phyloP scores from a whole-genome alignment of 2,888 invertebrate genomes.

The Gnatocerus cornutus region DNA sequence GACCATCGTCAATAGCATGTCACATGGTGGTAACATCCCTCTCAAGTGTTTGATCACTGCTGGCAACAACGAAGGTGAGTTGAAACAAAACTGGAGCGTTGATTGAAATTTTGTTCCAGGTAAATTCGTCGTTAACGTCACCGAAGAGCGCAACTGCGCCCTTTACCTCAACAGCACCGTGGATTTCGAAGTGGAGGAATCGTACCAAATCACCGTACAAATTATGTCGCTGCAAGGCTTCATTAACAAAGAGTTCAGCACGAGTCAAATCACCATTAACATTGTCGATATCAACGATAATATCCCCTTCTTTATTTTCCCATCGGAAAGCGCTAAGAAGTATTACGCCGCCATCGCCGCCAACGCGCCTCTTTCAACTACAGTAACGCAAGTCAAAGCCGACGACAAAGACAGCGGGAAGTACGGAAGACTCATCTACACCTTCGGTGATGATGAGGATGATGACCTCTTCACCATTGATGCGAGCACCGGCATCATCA shows the following conservation, averaged over 20 bases:
- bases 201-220: slow-evolving; percentile 84
- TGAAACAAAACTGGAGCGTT: not conserved
- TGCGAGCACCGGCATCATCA: slow-evolving; percentile 82
- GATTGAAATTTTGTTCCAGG: slow-evolving; percentile 72
- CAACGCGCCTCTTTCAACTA: slow-evolving; percentile 82
- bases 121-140: slow-evolving; percentile 82
- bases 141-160: slow-evolving; percentile 88
- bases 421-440: slow-evolving; percentile 86
- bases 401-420: slow-evolving; percentile 90
- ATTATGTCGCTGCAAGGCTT: slow-evolving; percentile 87
- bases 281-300: slow-evolving; percentile 94
- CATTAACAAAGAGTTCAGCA: slow-evolving; percentile 84
- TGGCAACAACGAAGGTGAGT: slow-evolving; percentile 82
- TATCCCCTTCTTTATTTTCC: slow-evolving; percentile 85
- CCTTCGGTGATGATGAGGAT: slow-evolving; percentile 67
- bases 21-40: slow-evolving; percentile 80
- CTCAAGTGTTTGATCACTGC: slow-evolving; percentile 86
- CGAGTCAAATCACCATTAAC: slow-evolving; percentile 84
- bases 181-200: slow-evolving; percentile 85
- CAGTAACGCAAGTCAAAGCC: slow-evolving; percentile 88
- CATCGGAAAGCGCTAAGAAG: slow-evolving; percentile 77
- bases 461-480: slow-evolving; percentile 83
- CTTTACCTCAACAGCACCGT: slow-evolving; percentile 82
- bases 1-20: slow-evolving; percentile 82
- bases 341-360: slow-evolving; percentile 87